Base-by-base conservation (phyloP, 1,140 invertebrate genomes). In the Drosophila equinoxialis region DNA sequence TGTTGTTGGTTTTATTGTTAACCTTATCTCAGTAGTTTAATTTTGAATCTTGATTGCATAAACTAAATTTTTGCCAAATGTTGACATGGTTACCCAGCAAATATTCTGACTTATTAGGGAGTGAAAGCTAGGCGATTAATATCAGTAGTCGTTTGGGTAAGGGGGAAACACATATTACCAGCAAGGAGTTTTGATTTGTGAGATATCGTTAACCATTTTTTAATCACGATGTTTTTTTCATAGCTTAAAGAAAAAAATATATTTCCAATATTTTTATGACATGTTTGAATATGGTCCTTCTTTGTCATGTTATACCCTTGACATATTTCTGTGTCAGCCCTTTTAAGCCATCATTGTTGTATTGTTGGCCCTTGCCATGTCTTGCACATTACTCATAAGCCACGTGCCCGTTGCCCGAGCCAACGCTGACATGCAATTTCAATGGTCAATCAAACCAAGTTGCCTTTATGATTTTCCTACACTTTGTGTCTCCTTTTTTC, bases 401-500 rank as follows among this genome's bases (percentile, higher is more conserved):
- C 83, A 79, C 72, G 79, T 87, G 79, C 45, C 33, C 26, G 37
- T 39, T 39, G 2, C 14, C 17, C 30, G 17, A 7, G 17, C 41
- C 65, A 23, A 45, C 17, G 79, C 66, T 87, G 82, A 79, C 83
- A 73, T 87, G 83, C 83, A 83, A 77, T 83, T 86, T 87, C 83
- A 89, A 89, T 89, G 83, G 83, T 87, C 83, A 87, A 87, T 87
- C 83, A 87, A 75, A 62, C 65, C 70, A 70, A 74, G 77, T 51
- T 51, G 45, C 17, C 45, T 51, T 51, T 51, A 51, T 23, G 45
- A 20, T 51, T 51, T 45, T 51, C 17, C 72, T 74, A 64, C 62
- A 66, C 51, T 30, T 6, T 55, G 6, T 71, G 45, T 62, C 58
- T 69, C 48, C 37, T 64, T 76, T 74, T 54, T 69, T 77, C 65